phyloP scores from a whole-genome alignment of 2,888 invertebrate species.

The Tipula unca region DNA sequence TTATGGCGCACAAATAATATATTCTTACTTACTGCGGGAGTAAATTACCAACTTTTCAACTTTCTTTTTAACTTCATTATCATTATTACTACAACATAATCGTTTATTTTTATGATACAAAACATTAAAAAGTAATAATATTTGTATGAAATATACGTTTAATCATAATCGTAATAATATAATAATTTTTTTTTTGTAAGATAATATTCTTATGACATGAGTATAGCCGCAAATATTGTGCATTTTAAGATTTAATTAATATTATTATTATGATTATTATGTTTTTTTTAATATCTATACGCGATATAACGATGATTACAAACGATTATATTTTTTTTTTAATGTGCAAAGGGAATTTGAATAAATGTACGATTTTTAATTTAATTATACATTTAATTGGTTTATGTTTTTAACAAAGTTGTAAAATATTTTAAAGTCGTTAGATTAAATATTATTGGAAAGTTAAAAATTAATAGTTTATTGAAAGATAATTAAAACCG shows the following conservation, averaged over 20 bases:
- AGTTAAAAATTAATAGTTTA: too few species aligned
- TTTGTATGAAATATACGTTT: not conserved
- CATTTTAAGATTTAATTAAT: not conserved
- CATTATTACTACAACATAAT: not conserved
- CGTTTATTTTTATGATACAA: not conserved
- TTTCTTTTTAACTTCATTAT: not conserved
- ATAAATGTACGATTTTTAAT: not conserved
- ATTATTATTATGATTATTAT: not conserved
- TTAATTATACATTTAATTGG: not conserved
- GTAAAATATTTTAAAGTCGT: not conserved
- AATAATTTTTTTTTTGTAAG: not conserved
- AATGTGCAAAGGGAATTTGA: not conserved
- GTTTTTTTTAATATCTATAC: not conserved
- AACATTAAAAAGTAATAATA: constrained; percentile 1
- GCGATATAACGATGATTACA: not conserved
- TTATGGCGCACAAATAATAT: not conserved
- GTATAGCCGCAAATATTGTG: not conserved
- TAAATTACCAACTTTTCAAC: not conserved
- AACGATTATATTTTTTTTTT: not conserved
- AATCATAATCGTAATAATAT: not conserved
- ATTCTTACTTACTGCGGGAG: not conserved
- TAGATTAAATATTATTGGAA: not conserved
- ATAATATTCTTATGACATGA: not conserved
- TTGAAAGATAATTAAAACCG: too few species aligned
- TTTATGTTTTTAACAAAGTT: not conserved